These are phyloP conservation scores for Sesamia nonagrioides DNA, from an alignment of 1,140 invertebrate species.

Conservation along the genomic window DNA sequence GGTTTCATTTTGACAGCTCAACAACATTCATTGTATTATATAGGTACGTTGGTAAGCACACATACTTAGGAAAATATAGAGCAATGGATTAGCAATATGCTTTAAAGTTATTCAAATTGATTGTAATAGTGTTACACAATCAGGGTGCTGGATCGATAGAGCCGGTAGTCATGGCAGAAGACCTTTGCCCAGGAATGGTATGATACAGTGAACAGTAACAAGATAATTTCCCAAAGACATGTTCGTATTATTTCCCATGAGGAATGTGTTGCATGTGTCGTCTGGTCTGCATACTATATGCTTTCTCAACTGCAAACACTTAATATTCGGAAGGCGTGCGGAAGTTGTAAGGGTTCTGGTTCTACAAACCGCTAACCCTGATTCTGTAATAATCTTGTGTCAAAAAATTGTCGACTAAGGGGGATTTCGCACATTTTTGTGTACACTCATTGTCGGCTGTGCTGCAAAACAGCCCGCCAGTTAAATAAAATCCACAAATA, in stretches of 20 bases:
- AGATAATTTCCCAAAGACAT: slow-evolving; percentile 52
- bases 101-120: no score
- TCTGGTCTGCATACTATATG: neutral
- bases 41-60: no score
- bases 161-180: no score
- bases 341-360: neutral
- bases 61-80: no score
- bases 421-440: neutral
- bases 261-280: slow-evolving; percentile 45
- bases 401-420: neutral
- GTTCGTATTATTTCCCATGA: slow-evolving; percentile 57
- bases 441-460: neutral
- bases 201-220: no score
- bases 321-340: slow-evolving; percentile 9
- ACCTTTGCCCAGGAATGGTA: no score
- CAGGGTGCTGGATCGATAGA: no score
- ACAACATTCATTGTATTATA: no score
- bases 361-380: neutral
- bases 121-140: no score
- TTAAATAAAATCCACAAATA: neutral
- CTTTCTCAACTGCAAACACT: neutral
- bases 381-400: slow-evolving; percentile 18
- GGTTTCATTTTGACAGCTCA: no score
- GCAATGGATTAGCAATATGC: no score
- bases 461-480: neutral